These are phyloP conservation scores for Deilephila elpenor DNA, from an alignment of 2,888 invertebrate species.

Conservation along the genomic window DNA sequence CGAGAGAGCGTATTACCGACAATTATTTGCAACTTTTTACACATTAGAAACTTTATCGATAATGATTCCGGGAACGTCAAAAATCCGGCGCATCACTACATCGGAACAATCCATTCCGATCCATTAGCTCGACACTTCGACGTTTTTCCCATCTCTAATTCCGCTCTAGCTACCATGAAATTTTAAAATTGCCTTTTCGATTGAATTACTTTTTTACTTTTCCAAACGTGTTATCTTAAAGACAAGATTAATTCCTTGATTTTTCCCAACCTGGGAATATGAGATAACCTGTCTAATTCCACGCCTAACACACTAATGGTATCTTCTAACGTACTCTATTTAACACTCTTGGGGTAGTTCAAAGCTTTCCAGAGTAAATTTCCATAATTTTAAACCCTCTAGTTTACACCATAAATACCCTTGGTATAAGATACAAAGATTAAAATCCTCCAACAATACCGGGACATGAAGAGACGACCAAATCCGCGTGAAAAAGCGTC, in stretches of 20 bases:
- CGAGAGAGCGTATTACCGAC: too few species aligned
- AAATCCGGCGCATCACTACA: background rate
- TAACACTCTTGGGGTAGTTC: too few species aligned
- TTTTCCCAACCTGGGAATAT: too few species aligned
- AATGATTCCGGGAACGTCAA: background rate
- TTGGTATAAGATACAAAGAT: background rate
- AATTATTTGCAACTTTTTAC: background rate
- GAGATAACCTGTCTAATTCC: too few species aligned
- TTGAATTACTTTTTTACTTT: constrained; percentile 8
- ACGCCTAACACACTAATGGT: too few species aligned
- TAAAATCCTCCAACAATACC: background rate
- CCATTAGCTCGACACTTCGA: constrained; percentile 14
- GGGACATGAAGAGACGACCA: background rate
- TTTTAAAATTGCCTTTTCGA: constrained; percentile 24
- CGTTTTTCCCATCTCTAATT: constrained; percentile 23
- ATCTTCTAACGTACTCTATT: too few species aligned
- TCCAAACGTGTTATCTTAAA: background rate
- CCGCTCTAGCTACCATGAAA: constrained; percentile 24
- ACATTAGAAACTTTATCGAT: background rate
- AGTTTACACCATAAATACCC: too few species aligned
- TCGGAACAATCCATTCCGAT: constrained; percentile 15
- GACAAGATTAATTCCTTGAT: background rate
- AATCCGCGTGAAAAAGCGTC: constrained; percentile 12
- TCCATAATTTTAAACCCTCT: too few species aligned
- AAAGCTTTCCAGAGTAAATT: too few species aligned